These are phyloP conservation scores for Hycleus cichorii DNA, from an alignment of 1,140 invertebrate species.

Conservation along the genomic window DNA sequence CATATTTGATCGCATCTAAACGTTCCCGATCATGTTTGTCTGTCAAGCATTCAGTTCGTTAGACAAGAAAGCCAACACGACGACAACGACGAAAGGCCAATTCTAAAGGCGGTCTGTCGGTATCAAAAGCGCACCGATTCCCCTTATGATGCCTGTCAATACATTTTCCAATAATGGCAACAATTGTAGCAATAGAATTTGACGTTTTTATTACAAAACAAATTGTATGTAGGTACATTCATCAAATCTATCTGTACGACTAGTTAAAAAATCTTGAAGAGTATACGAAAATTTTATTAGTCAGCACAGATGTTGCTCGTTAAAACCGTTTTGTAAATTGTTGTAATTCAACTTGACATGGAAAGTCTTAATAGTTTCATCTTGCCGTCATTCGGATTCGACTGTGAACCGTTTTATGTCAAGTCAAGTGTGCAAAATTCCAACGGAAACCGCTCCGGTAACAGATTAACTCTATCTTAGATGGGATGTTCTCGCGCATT, in stretches of 20 bases:
- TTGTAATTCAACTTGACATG: slow-evolving; percentile 10
- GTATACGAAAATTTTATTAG: too few relatives aligned
- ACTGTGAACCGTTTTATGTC: slow-evolving; percentile 4
- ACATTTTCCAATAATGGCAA: background rate
- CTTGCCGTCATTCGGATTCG: slow-evolving; percentile 11
- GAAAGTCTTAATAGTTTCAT: slow-evolving; percentile 18
- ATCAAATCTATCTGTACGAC: too few relatives aligned
- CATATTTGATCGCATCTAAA: too few relatives aligned
- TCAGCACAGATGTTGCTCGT: slow-evolving; percentile 7
- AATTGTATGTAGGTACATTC: too few relatives aligned
- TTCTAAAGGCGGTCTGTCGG: background rate
- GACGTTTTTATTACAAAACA: slow-evolving; percentile 2
- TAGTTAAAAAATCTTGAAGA: too few relatives aligned
- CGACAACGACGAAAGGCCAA: background rate
- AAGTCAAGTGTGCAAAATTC: slow-evolving; percentile 13
- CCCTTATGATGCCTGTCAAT: background rate
- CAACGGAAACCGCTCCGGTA: slow-evolving; percentile 4
- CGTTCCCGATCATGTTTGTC: slow-evolving; percentile 15
- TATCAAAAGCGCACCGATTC: background rate
- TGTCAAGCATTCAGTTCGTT: slow-evolving; percentile 21
- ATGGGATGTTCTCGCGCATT: too few relatives aligned
- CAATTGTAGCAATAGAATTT: background rate
- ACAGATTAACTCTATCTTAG: slow-evolving; percentile 14
- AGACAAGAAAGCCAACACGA: slow-evolving; percentile 14
- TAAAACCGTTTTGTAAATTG: slow-evolving; percentile 4